A percentile compares a stretch with the other conserved stretches of the same genome.
phyloP scores from a whole-genome alignment of 2,113 vertebrate species.

The Drymodes brunneopygia region DNA sequence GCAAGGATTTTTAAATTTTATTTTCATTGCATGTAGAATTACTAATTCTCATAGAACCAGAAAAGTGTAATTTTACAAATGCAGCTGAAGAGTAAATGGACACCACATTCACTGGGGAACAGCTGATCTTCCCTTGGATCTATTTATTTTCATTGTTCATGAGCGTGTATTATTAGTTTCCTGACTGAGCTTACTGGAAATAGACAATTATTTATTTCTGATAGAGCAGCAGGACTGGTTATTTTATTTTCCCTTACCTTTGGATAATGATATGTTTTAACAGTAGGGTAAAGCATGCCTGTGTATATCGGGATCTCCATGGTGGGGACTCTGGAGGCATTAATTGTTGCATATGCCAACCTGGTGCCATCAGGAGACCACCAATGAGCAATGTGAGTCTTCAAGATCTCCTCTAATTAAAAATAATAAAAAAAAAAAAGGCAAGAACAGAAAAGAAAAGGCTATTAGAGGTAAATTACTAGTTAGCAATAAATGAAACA shows the following conservation, averaged over 20 bases:
- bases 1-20: not conserved
- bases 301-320: constrained; percentile 96
- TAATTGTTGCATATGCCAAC: constrained; percentile 92
- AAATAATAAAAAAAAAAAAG: not conserved
- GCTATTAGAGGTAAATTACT: not conserved
- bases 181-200: not conserved
- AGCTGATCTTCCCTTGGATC: not conserved
- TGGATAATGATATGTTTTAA: constrained; percentile 89
- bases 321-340: constrained; percentile 87
- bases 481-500: constrained; percentile 26
- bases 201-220: not conserved
- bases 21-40: not conserved
- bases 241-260: constrained; percentile 77
- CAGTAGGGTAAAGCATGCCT: constrained; percentile 81
- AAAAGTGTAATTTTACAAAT: not conserved
- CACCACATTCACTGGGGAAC: not conserved
- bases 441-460: not conserved
- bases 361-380: constrained; percentile 95
- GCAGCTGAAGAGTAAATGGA: not conserved
- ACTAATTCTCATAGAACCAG: not conserved
- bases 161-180: not conserved
- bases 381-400: constrained; percentile 93
- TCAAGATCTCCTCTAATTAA: constrained; percentile 89
- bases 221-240: not conserved
- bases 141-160: not conserved